Conservation (phyloP, 2,888 invertebrate species). For the Hetaerina titia region DNA sequence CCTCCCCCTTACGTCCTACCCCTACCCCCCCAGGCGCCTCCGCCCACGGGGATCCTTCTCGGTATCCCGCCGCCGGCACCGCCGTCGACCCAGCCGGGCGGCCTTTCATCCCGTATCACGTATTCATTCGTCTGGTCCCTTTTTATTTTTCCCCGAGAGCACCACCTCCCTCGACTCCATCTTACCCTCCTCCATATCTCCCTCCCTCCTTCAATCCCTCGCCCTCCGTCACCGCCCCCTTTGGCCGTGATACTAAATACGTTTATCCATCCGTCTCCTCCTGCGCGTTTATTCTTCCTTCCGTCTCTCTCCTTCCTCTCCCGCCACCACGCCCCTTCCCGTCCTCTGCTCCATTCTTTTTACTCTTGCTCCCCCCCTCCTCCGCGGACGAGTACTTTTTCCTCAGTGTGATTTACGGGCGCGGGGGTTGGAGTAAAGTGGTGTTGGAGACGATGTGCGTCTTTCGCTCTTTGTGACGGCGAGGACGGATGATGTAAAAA, state of each 20-base stretch:
- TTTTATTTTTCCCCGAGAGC: not conserved
- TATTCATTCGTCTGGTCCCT: not conserved
- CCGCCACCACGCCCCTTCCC: not conserved
- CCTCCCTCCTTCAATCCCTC: not conserved
- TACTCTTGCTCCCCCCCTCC: not conserved
- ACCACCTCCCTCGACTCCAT: no score
- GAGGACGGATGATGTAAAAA: not conserved
- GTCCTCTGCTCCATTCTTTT: not conserved
- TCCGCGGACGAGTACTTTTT: not conserved
- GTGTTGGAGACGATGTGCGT: not conserved
- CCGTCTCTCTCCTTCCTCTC: not conserved
- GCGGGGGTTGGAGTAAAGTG: not conserved
- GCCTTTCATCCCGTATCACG: conserved; percentile 21
- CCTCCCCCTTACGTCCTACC: not conserved
- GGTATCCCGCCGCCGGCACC: not conserved
- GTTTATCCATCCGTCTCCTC: not conserved
- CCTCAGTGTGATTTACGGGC: not conserved
- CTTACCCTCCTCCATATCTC: not conserved
- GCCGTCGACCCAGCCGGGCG: not conserved
- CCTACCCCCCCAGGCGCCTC: not conserved
- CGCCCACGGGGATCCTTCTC: not conserved
- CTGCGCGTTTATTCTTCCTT: not conserved
- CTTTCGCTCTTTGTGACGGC: not conserved
- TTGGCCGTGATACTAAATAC: not conserved
- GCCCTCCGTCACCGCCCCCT: not conserved